A percentile compares a stretch with the other conserved stretches of the same genome.
These are phyloP conservation scores for Proteles cristata DNA, from an alignment of 2,113 vertebrate genomes.

Conservation along the genomic window DNA sequence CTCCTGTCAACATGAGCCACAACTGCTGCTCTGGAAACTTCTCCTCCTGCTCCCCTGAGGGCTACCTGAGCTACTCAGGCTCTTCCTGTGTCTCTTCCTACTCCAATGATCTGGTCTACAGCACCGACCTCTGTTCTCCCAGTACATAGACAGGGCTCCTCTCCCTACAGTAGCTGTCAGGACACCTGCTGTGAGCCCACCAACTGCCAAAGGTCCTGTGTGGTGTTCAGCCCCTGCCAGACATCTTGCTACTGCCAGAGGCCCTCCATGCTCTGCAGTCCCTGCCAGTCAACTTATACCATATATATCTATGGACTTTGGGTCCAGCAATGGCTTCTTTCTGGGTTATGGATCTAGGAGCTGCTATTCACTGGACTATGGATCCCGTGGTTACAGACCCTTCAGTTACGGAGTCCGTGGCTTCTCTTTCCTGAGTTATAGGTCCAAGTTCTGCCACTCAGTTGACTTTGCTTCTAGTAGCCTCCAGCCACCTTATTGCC, in stretches of 20 bases:
- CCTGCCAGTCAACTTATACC: not conserved
- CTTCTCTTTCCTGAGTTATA: not conserved
- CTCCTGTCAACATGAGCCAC: not conserved
- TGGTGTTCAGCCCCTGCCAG: not conserved
- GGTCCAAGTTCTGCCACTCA: not conserved
- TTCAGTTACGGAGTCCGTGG: not conserved
- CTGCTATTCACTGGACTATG: not conserved
- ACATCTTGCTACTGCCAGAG: not conserved
- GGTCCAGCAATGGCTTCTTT: not conserved
- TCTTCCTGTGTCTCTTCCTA: not conserved
- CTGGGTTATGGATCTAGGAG: not conserved
- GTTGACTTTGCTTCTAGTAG: not conserved
- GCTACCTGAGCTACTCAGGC: not conserved
- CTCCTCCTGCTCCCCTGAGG: not conserved
- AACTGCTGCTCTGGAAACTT: not conserved
- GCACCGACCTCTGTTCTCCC: not conserved
- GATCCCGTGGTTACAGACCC: not conserved
- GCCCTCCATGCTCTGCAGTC: not conserved
- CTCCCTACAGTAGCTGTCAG: not conserved
- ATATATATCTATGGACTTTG: not conserved
- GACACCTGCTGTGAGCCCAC: not conserved
- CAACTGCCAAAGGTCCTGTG: not conserved
- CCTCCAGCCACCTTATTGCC: not conserved
- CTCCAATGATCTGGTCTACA: not conserved
- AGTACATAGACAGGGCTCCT: not conserved